Evolutionary conservation across 2,113 vertebrate species (phyloP), one percentile per base, ranked within the genome.

Genomic region (Heteronetta atricapilla): DNA sequence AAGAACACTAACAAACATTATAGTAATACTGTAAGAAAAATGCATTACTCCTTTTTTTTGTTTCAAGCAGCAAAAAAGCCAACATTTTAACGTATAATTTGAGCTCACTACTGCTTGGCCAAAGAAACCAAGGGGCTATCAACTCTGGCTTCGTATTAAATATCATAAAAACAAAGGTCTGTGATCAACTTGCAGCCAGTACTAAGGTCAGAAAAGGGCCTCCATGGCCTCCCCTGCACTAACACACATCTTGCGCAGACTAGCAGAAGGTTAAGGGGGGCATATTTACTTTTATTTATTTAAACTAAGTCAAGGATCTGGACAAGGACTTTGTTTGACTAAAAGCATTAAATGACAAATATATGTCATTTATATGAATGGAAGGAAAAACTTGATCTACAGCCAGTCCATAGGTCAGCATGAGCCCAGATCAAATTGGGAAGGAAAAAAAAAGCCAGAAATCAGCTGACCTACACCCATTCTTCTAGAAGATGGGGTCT

Each of bases 391-490:
- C 17, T 26, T 18, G 7, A 59, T 11, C 13, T 42, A 26, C 7
- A 38, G 6, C 6, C 34, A 56, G 3, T 56, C 19, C 17, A 46
- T 50, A 9, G 6, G 48, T 82, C 46, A 70, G 28, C 29, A 38
- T 64, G 33, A 91, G 28, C 19, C 31, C 78, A 79, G 0, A 26
- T 80, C 48, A 29, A 85, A 18, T 0, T 0, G 0, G 17, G 29
- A 92, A 76, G 26, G 19, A 28, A 20, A 68, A 34, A 68, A 34
- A 62, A 53, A 63, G n/a, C 5, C 23, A 70, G n/a, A 3, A 8
- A 44, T 48, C 31, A 66, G 11, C 33, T 68, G 38, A 56, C 13
- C 44, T 33, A n/a, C 0, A 22, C 20, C 56, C 12, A 33, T 4
- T 73, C 38, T 68, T 76, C 38, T 56, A 34, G 11, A 69, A 48